phyloP scores from a whole-genome alignment of 2,888 invertebrate species.

The Eucriotettix oculatus region DNA sequence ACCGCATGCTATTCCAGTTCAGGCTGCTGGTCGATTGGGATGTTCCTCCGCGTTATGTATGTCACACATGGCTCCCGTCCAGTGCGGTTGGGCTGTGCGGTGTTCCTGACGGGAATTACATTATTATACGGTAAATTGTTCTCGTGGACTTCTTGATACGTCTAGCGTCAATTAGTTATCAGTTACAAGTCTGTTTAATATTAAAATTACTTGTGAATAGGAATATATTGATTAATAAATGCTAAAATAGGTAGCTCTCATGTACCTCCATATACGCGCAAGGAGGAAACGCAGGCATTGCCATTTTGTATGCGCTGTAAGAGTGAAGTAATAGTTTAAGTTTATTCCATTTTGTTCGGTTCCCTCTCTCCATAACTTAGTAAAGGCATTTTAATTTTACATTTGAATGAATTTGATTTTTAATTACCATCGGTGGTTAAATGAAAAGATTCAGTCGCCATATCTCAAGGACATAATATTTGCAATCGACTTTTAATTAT shows the following conservation, averaged over 20 bases:
- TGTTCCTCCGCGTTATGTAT: conserved; percentile 21
- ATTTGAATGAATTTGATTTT: background rate
- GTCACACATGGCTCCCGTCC: conserved; percentile 25
- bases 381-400: background rate
- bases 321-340: background rate
- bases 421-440: too few species aligned
- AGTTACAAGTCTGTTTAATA: too few species aligned
- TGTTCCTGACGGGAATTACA: conserved; percentile 17
- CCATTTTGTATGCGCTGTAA: conserved; percentile 1
- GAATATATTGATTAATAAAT: too few species aligned
- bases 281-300: background rate
- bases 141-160: background rate
- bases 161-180: too few species aligned
- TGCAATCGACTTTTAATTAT: background rate
- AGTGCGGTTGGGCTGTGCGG: conserved; percentile 19
- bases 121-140: conserved; percentile 20
- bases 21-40: conserved; percentile 20
- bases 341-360: background rate
- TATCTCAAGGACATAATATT: conserved; percentile 5
- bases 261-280: background rate
- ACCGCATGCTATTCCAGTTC: conserved; percentile 15
- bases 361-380: background rate
- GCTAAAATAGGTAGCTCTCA: background rate
- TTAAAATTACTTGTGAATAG: too few species aligned
- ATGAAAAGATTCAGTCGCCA: background rate